Evolutionary conservation across 2,113 vertebrate species (phyloP).

Genomic region (Alethe diademata): DNA sequence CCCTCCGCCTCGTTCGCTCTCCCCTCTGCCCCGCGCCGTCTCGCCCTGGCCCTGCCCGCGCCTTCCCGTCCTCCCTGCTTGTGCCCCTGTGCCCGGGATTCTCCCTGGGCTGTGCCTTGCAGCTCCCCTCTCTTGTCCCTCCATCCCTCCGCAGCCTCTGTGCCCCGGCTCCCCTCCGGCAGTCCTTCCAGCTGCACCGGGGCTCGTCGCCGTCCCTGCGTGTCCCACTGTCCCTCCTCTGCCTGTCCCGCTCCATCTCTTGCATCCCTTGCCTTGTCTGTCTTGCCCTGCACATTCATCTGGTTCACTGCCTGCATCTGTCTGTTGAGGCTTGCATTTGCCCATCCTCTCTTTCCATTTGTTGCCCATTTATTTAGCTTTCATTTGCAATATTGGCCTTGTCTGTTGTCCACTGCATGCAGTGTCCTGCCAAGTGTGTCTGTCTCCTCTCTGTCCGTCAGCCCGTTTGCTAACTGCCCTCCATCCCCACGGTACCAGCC

Average conservation of each 20-base stretch:
- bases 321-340: background rate
- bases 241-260: conserved; percentile 13
- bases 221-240: background rate
- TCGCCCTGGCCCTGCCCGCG: background rate
- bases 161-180: background rate
- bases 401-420: background rate
- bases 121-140: background rate
- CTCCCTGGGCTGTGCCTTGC: background rate
- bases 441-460: background rate
- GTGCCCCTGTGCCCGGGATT: background rate
- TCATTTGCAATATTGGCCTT: background rate
- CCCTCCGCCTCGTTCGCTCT: background rate
- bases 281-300: background rate
- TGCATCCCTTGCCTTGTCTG: background rate
- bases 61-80: background rate
- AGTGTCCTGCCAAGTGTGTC: background rate
- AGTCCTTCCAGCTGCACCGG: background rate
- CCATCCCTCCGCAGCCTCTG: background rate
- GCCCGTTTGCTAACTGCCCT: background rate
- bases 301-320: background rate
- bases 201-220: background rate
- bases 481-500: background rate
- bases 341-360: background rate
- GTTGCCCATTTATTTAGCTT: background rate
- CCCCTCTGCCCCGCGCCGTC: background rate